These are phyloP conservation scores for Andrena dorsata DNA, from an alignment of 2,888 invertebrate genomes.

Conservation along the genomic window DNA sequence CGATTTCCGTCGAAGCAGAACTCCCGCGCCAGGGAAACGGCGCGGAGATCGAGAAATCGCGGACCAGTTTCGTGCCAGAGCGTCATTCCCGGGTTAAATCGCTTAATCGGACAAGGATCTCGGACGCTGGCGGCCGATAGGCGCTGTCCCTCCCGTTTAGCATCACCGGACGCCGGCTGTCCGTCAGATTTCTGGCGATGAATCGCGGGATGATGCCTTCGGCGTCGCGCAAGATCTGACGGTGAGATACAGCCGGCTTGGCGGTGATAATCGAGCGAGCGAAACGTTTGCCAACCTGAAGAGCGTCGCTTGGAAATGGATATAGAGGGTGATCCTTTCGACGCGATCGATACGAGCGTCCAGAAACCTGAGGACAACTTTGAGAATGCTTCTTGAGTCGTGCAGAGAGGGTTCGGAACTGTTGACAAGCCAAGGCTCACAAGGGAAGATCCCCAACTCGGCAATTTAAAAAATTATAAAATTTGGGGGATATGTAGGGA, in stretches of 20 bases:
- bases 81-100: conserved; percentile 48
- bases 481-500: no score
- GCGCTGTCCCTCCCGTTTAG: conserved; percentile 56
- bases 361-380: neutral
- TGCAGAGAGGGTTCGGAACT: no score
- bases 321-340: neutral
- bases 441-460: no score
- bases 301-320: neutral
- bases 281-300: conserved; percentile 63
- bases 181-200: conserved; percentile 64
- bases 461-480: no score
- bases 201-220: conserved; percentile 49
- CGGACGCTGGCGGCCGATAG: conserved; percentile 40
- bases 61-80: conserved; percentile 17
- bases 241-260: conserved; percentile 45
- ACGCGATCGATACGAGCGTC: neutral
- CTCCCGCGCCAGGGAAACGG: neutral
- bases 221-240: conserved; percentile 54
- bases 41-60: neutral
- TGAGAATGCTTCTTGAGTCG: no score
- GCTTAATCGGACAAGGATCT: conserved; percentile 53
- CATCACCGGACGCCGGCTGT: conserved; percentile 55
- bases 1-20: conserved; percentile 26
- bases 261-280: conserved; percentile 75
- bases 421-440: neutral